Percentiles rank a stretch among this genome's conserved stretches.
Conservation (phyloP, 2,113 vertebrate genomes). For the Benitochromis conjunctus region DNA sequence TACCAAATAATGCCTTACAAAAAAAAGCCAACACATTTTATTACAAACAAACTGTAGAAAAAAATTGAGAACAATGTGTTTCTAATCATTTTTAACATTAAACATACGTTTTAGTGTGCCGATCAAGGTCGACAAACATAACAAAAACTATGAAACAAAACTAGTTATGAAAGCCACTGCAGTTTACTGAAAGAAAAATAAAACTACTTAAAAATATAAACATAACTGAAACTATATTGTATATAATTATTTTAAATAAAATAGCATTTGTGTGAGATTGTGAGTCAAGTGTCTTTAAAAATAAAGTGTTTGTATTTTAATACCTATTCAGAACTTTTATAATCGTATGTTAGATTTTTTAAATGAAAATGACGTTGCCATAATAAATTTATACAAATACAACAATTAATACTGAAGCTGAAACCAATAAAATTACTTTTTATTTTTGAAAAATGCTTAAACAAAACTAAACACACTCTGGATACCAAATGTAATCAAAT, state of each 20-base stretch:
- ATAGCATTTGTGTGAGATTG: neutral
- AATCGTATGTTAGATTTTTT: neutral
- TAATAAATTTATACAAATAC: neutral
- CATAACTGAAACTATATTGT: neutral
- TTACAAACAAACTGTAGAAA: neutral
- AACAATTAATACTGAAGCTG: neutral
- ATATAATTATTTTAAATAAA: neutral
- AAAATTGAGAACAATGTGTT: neutral
- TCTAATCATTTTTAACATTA: neutral
- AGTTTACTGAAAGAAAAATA: neutral
- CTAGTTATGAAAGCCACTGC: rapidly evolving
- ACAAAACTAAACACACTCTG: neutral
- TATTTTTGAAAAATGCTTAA: neutral
- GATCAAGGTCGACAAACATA: neutral
- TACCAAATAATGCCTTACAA: neutral
- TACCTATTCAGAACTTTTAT: neutral
- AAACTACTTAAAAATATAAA: neutral
- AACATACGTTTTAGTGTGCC: neutral
- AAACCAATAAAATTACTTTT: neutral
- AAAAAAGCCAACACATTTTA: neutral
- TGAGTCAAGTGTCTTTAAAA: neutral
- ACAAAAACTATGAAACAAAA: neutral
- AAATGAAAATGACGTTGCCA: neutral
- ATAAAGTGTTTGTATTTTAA: neutral
- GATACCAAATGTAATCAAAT: neutral